These are phyloP conservation scores for Pardosa pseudoannulata DNA, from an alignment of 2,888 invertebrate species.

Conservation along the genomic window DNA sequence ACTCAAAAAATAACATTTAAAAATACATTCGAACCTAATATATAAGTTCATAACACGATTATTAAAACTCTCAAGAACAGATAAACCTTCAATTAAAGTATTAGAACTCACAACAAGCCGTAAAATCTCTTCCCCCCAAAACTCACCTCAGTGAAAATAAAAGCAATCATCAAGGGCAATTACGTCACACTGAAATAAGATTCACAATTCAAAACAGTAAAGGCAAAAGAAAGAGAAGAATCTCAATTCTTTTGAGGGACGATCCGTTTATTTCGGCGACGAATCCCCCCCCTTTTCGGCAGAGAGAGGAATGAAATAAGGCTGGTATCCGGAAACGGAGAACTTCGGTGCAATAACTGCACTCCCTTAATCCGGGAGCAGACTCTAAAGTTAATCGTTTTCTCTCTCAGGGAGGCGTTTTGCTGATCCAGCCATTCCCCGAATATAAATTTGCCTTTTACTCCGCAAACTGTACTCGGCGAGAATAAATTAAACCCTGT, in stretches of 20 bases:
- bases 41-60: no score
- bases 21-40: no score
- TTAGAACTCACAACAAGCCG: neutral
- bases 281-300: constrained; percentile 11
- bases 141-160: constrained; percentile 9
- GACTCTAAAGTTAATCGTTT: constrained; percentile 68
- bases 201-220: neutral
- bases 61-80: no score
- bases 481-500: constrained; percentile 65
- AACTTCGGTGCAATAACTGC: constrained; percentile 54
- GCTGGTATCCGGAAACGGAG: constrained; percentile 35
- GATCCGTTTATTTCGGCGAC: constrained; percentile 29
- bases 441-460: constrained; percentile 68
- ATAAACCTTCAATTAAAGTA: neutral
- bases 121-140: neutral
- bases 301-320: neutral
- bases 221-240: neutral
- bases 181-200: constrained; percentile 13
- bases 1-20: no score
- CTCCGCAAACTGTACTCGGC: constrained; percentile 59
- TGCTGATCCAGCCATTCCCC: constrained; percentile 39
- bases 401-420: constrained; percentile 60
- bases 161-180: constrained; percentile 2
- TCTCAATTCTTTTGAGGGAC: constrained; percentile 7
- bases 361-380: constrained; percentile 54